These are phyloP conservation scores for Odontothrips loti DNA, from an alignment of 2,888 invertebrate genomes.

Conservation along the genomic window DNA sequence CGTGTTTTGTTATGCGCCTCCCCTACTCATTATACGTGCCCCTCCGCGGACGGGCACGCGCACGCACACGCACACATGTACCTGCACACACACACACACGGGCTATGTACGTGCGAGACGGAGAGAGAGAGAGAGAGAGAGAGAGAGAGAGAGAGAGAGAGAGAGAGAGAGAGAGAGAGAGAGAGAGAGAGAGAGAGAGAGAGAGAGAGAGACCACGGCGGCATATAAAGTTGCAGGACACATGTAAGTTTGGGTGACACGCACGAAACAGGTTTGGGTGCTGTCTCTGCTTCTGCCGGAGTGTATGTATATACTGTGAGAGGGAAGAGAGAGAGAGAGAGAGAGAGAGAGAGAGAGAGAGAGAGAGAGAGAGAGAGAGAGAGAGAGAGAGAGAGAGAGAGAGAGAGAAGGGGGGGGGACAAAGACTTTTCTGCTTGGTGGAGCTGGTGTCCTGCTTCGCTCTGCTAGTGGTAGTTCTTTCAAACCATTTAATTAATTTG, in stretches of 20 bases:
- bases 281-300: slow-evolving; percentile 6
- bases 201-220: neutral
- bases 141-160: no score
- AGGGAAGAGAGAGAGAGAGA: neutral
- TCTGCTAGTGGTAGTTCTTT: no score
- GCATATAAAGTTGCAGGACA: slow-evolving; percentile 24
- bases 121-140: neutral
- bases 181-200: no score
- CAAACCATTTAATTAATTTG: no score
- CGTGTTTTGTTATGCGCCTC: slow-evolving; percentile 19
- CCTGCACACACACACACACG: neutral
- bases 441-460: no score
- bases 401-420: no score
- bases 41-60: neutral
- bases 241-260: slow-evolving; percentile 22
- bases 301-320: neutral
- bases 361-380: neutral
- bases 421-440: no score
- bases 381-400: neutral
- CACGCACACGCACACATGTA: neutral
- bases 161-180: no score
- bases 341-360: neutral
- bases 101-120: neutral
- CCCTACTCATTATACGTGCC: slow-evolving; percentile 7
- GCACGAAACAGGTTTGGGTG: slow-evolving; percentile 19